Percentiles rank a stretch among this genome's conserved stretches.
Conservation (phyloP, 2,888 invertebrate species). For the Drosophila setosimentum region DNA sequence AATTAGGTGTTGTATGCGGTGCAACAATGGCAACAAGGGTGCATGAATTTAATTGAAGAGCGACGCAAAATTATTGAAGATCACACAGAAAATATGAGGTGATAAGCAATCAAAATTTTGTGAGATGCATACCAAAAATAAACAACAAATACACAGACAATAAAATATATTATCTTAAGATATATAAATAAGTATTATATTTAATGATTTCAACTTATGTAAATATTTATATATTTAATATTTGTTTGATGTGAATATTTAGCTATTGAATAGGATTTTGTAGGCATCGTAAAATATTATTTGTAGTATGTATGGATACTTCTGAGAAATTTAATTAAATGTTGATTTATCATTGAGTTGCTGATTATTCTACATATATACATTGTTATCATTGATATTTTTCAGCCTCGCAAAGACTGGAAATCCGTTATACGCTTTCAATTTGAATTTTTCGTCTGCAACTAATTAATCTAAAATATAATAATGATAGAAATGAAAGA, state of each 20-base stretch:
- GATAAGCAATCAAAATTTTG: neutral
- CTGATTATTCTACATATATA: neutral
- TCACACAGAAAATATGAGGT: neutral
- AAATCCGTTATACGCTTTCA: neutral
- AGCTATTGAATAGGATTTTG: neutral
- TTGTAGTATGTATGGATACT: neutral
- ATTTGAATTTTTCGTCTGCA: too few relatives aligned
- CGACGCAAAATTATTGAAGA: slow-evolving; percentile 1
- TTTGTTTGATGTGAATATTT: neutral
- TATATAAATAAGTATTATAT: neutral
- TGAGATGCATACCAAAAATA: neutral
- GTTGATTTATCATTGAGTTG: too few relatives aligned
- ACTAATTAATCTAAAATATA: neutral
- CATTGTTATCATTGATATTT: neutral
- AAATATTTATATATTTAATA: neutral
- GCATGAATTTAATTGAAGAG: neutral
- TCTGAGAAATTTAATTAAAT: neutral
- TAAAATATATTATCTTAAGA: neutral
- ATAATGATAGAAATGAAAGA: neutral
- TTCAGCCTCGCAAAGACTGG: neutral
- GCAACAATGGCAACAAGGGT: neutral
- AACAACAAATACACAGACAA: neutral
- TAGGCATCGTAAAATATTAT: neutral
- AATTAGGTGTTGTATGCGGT: slow-evolving; percentile 24
- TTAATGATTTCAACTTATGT: neutral